These are phyloP conservation scores for Coenobita brevimanus DNA, from an alignment of 1,140 invertebrate species.

Conservation along the genomic window DNA sequence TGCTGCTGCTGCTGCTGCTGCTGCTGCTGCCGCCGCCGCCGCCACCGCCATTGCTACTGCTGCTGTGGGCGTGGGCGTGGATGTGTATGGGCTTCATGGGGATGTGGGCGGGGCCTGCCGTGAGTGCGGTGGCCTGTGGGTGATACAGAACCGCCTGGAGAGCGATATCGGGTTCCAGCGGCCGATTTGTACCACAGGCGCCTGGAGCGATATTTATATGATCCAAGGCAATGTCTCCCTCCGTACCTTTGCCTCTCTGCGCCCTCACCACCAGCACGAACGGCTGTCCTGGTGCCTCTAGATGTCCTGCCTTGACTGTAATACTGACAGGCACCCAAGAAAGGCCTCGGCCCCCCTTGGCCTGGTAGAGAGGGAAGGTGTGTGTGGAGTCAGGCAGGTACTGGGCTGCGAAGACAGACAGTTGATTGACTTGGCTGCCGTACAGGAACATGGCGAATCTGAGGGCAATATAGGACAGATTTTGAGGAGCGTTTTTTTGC, in stretches of 20 bases:
- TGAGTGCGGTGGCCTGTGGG: slow-evolving; percentile 32
- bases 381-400: not conserved
- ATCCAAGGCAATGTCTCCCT: slow-evolving; percentile 66
- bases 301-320: slow-evolving; percentile 9
- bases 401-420: slow-evolving; percentile 52
- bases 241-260: slow-evolving; percentile 37
- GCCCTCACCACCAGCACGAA: slow-evolving; percentile 61
- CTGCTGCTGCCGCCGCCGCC: too few species aligned
- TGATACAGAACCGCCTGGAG: slow-evolving; percentile 7
- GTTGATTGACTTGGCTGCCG: slow-evolving; percentile 50
- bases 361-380: slow-evolving; percentile 43
- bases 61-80: not conserved
- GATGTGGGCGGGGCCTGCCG: slow-evolving; percentile 47
- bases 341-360: slow-evolving; percentile 49
- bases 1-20: too few species aligned
- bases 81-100: slow-evolving; percentile 4
- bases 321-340: slow-evolving; percentile 59
- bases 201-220: slow-evolving; percentile 49
- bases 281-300: slow-evolving; percentile 38
- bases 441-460: slow-evolving; percentile 64
- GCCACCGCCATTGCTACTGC: too few species aligned
- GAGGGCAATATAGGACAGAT: not conserved
- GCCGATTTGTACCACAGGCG: slow-evolving; percentile 19
- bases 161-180: slow-evolving; percentile 17
- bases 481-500: too few species aligned